These are phyloP conservation scores for Dasysyrphus tricinctus DNA, from an alignment of 2,888 invertebrate species.

Conservation along the genomic window DNA sequence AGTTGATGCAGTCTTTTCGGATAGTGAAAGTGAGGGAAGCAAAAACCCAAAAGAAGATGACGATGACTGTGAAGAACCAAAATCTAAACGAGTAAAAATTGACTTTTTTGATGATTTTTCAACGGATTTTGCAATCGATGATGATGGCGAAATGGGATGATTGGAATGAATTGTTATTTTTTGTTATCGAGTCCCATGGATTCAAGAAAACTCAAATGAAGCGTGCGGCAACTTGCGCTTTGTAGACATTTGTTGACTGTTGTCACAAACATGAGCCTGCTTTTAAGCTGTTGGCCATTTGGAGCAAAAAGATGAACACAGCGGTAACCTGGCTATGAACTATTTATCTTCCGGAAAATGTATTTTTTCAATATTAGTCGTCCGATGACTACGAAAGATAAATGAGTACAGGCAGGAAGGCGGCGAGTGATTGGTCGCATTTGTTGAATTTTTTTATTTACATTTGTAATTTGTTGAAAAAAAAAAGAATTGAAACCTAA, in stretches of 20 bases:
- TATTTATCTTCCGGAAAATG: not conserved
- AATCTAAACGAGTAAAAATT: conserved; percentile 47
- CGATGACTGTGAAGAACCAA: conserved; percentile 53
- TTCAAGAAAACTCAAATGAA: conserved; percentile 48
- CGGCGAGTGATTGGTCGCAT: conserved; percentile 66
- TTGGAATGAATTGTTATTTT: conserved; percentile 45
- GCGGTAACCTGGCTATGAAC: conserved; percentile 24
- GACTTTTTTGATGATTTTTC: conserved; percentile 10
- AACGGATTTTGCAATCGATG: conserved; percentile 18
- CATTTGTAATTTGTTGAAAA: conserved; percentile 39
- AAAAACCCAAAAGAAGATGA: conserved; percentile 72
- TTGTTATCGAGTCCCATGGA: conserved; percentile 58
- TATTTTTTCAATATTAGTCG: not conserved
- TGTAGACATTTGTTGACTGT: conserved; percentile 42
- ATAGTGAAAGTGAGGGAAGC: conserved; percentile 74
- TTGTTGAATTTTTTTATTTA: conserved; percentile 41
- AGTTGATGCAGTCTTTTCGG: conserved; percentile 79
- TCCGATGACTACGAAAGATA: conserved; percentile 24
- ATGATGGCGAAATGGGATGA: conserved; percentile 58
- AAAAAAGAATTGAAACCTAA: conserved; percentile 12
- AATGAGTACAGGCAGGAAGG: conserved; percentile 42
- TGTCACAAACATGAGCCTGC: conserved; percentile 39
- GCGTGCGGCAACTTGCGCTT: conserved; percentile 39
- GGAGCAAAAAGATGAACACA: conserved; percentile 20
- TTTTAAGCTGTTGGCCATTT: conserved; percentile 41